phyloP scores from a whole-genome alignment of 2,113 vertebrate genomes.

The Petrocephalus zakoni region DNA sequence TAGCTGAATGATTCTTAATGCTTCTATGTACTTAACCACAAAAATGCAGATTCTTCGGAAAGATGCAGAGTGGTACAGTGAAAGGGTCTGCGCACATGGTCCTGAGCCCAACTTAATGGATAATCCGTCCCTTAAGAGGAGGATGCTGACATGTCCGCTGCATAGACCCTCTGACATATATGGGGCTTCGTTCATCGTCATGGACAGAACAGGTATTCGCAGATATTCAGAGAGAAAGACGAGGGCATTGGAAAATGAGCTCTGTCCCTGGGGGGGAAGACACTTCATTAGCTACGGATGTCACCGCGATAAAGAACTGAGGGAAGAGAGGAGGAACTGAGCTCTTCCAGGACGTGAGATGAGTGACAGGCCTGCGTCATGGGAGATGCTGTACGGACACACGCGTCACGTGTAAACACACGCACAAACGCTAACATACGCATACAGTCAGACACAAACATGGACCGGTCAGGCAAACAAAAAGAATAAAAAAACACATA shows the following conservation, averaged over 20 bases:
- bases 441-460: not conserved
- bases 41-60: not conserved
- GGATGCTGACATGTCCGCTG: not conserved
- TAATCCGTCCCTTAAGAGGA: not conserved
- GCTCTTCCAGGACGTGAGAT: not conserved
- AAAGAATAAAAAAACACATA: not conserved
- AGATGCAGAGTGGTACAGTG: not conserved
- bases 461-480: not conserved
- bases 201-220: not conserved
- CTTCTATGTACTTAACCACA: not conserved
- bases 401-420: not conserved
- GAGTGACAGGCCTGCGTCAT: not conserved
- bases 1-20: not conserved
- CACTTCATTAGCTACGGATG: not conserved
- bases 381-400: not conserved
- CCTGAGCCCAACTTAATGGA: not conserved
- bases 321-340: not conserved
- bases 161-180: not conserved
- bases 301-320: not conserved
- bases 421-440: not conserved
- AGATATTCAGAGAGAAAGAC: not conserved
- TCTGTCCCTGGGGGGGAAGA: not conserved
- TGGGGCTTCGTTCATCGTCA: not conserved
- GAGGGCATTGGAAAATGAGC: not conserved
- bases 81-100: not conserved